A percentile compares a stretch with the other conserved stretches of the same genome.
Conservation (phyloP, 2,113 vertebrate genomes). For the Cyphomyrus plagiostoma region DNA sequence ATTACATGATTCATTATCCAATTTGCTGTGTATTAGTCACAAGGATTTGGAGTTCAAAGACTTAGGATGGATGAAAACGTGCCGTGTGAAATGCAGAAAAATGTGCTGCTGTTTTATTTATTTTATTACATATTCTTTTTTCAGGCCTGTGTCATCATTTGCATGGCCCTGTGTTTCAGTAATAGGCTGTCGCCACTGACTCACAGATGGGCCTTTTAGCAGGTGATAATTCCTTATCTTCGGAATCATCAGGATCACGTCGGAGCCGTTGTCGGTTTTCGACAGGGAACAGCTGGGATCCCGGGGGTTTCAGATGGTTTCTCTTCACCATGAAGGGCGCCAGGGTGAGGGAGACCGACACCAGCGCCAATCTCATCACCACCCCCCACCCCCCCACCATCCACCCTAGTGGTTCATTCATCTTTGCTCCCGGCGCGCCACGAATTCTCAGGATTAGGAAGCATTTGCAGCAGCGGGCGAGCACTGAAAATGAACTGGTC, state of each 20-base stretch:
- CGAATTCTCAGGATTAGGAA: neutral
- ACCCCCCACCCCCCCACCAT: neutral
- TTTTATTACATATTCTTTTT: neutral
- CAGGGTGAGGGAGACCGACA: conserved; percentile 3
- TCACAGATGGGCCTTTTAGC: neutral
- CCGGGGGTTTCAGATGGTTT: conserved; percentile 23
- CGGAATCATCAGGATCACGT: conserved; percentile 15
- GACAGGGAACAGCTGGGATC: conserved; percentile 21
- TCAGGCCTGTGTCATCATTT: conserved; percentile 9
- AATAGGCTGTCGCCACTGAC: neutral
- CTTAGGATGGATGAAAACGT: neutral
- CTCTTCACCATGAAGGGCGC: conserved; percentile 2
- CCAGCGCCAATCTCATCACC: conserved; percentile 20
- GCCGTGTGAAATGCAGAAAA: neutral
- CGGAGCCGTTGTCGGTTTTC: conserved; percentile 20
- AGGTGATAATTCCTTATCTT: conserved; percentile 5
- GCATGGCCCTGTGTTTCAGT: neutral
- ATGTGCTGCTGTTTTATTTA: neutral
- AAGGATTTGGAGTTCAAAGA: conserved; percentile 13
- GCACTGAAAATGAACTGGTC: neutral
- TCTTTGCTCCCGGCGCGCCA: conserved; percentile 22
- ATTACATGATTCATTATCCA: conserved; percentile 32
- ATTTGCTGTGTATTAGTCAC: conserved; percentile 14
- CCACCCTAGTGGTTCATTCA: conserved; percentile 17
- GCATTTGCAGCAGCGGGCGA: neutral